A percentile compares a stretch with the other conserved stretches of the same genome.
Conservation (phyloP, 2,797 vertebrate genomes). For the Glossophaga mutica region DNA sequence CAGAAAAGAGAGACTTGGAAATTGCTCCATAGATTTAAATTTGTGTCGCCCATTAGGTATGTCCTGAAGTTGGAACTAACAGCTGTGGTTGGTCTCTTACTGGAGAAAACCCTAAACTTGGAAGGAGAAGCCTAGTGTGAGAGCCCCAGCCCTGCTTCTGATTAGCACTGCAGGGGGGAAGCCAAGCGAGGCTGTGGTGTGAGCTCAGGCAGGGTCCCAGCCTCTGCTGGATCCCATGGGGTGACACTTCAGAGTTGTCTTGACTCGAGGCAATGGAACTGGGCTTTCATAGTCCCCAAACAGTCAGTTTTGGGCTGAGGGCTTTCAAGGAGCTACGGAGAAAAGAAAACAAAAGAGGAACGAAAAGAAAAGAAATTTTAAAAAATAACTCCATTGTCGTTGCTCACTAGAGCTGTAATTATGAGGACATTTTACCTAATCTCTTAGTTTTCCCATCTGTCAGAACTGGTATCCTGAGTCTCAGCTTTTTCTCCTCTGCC, state of each 20-base stretch:
- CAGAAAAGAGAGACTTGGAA: conserved; percentile 13
- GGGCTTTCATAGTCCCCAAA: not conserved
- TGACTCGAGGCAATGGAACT: not conserved
- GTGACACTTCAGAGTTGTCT: not conserved
- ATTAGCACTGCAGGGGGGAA: not conserved
- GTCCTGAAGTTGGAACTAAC: conserved; percentile 14
- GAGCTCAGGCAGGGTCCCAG: too few species aligned
- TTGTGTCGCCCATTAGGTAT: not conserved
- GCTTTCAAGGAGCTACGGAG: not conserved
- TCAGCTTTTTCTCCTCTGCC: not conserved
- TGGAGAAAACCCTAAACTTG: not conserved
- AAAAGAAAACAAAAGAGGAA: not conserved
- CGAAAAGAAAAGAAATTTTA: not conserved
- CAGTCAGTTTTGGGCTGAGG: not conserved
- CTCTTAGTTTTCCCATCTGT: not conserved
- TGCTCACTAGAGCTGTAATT: not conserved
- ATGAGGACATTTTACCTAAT: not conserved
- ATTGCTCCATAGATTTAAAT: not conserved
- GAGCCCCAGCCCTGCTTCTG: not conserved
- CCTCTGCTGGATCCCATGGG: not conserved
- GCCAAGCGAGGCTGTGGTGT: not conserved
- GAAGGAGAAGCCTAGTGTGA: not conserved
- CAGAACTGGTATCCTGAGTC: not conserved
- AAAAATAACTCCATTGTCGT: not conserved
- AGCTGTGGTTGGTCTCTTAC: not conserved